These are phyloP conservation scores for Plebejus melissa DNA, from an alignment of 2,888 invertebrate genomes.

Conservation along the genomic window DNA sequence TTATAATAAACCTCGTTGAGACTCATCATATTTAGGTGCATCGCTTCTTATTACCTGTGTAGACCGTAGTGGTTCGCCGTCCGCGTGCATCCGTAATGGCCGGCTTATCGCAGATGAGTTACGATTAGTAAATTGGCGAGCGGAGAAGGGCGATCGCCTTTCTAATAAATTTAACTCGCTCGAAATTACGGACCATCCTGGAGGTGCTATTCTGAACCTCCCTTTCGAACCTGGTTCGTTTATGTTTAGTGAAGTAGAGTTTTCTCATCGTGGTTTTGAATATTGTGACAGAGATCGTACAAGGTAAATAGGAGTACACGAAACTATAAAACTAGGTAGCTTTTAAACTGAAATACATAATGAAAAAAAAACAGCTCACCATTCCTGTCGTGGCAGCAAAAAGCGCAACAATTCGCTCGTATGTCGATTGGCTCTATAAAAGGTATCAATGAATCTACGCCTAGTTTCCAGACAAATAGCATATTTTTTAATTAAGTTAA, in stretches of 20 bases:
- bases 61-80: constrained; percentile 42
- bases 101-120: constrained; percentile 66
- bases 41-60: constrained; percentile 32
- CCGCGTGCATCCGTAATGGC: constrained; percentile 44
- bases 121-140: constrained; percentile 71
- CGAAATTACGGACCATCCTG: constrained; percentile 48
- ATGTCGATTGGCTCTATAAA: constrained; percentile 35
- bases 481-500: constrained; percentile 33
- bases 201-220: constrained; percentile 20
- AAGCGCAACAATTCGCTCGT: constrained; percentile 32
- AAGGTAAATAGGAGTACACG: background rate
- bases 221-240: background rate
- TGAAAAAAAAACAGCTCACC: constrained; percentile 26
- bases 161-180: constrained; percentile 60
- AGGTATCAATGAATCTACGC: constrained; percentile 30
- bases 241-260: background rate
- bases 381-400: constrained; percentile 27
- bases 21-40: constrained; percentile 7
- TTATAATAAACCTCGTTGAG: background rate
- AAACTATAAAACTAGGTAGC: background rate
- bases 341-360: constrained; percentile 25
- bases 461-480: constrained; percentile 33
- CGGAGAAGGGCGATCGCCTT: constrained; percentile 58
- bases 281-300: background rate
- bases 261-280: background rate